A percentile compares a stretch with the other conserved stretches of the same genome.
These are phyloP conservation scores for Mycteria americana DNA, from an alignment of 2,797 vertebrate genomes.

Conservation along the genomic window DNA sequence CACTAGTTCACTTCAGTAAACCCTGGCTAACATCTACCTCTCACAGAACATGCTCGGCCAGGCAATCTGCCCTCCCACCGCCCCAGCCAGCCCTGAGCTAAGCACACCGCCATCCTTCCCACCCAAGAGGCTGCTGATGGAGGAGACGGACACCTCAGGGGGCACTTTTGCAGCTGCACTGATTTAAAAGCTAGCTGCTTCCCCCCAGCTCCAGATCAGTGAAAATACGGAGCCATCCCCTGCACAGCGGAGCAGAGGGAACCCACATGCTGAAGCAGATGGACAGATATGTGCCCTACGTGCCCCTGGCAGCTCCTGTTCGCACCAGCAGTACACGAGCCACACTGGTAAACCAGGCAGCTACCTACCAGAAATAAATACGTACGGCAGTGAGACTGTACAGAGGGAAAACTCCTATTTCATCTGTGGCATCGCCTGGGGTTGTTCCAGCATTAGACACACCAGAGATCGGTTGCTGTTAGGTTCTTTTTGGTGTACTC, in stretches of 20 bases:
- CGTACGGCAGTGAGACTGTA: background rate
- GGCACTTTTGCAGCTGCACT: background rate
- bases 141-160: background rate
- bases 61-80: background rate
- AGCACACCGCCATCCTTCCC: background rate
- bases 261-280: background rate
- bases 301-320: background rate
- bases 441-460: background rate
- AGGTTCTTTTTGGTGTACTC: background rate
- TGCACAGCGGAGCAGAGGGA: background rate
- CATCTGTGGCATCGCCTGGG: background rate
- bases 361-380: background rate
- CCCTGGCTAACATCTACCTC: background rate
- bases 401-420: background rate
- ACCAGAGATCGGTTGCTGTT: background rate
- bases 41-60: background rate
- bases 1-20: background rate
- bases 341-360: background rate
- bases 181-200: background rate
- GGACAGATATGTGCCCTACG: background rate
- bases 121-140: background rate
- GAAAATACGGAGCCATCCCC: background rate
- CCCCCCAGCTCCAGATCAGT: fast-evolving
- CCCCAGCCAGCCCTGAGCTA: background rate
- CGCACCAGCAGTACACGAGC: background rate